Conservation (phyloP, 2,797 vertebrate species). For the Amphiprion clarkii region DNA sequence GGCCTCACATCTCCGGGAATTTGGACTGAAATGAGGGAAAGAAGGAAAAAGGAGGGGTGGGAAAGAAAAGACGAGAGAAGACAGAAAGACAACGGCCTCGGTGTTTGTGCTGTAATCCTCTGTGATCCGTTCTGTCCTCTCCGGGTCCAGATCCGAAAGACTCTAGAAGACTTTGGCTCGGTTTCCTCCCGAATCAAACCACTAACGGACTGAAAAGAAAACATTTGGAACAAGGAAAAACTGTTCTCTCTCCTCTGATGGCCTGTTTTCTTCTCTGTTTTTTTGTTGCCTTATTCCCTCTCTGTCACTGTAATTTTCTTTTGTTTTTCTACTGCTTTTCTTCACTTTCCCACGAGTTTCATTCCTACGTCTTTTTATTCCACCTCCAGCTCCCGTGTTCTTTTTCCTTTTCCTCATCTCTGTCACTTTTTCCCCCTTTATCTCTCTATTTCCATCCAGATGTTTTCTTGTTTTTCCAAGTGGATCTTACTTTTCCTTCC, state of each 20-base stretch:
- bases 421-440: neutral
- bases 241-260: slow-evolving; percentile 48
- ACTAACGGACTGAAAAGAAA: slow-evolving; percentile 73
- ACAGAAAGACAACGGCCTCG: slow-evolving; percentile 17
- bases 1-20: neutral
- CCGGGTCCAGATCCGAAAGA: slow-evolving; percentile 49
- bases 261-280: slow-evolving; percentile 17
- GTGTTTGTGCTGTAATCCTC: slow-evolving; percentile 67
- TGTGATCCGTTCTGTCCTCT: slow-evolving; percentile 63
- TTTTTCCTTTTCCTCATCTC: neutral
- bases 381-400: neutral
- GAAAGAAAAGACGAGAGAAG: neutral
- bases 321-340: neutral
- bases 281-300: slow-evolving; percentile 12
- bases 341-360: slow-evolving; percentile 21
- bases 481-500: too few relatives aligned
- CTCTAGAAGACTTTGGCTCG: slow-evolving; percentile 62
- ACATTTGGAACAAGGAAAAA: slow-evolving; percentile 74
- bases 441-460: neutral
- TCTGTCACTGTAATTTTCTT: slow-evolving; percentile 23
- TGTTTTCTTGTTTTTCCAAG: neutral
- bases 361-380: slow-evolving; percentile 1
- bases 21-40: neutral
- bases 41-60: too few relatives aligned
- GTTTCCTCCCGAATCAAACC: slow-evolving; percentile 65